Evolutionary conservation across 2,113 vertebrate genomes (phyloP), one percentile per base, ranked within the genome.

Genomic region (Vulpes vulpes): DNA sequence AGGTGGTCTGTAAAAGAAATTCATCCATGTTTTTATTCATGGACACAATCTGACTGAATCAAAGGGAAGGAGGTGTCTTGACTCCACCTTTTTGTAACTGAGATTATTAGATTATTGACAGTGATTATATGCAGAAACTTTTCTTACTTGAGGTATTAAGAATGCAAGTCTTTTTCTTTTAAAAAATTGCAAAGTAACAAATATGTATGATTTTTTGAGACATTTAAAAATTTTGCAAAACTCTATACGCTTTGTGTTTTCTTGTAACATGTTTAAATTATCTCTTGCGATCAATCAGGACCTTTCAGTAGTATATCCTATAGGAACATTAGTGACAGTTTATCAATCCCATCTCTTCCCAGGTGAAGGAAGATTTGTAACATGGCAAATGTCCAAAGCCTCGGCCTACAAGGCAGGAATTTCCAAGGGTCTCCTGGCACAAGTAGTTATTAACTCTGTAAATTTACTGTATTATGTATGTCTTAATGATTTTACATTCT

Each of bases 361-460:
- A 87, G 43, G 38, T 86, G 73, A 97, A 94, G 88, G 83, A 79
- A 94, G n/a, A 83, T 96, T 97, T 92, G 16, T 97, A 94, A 79
- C 49, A 69, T 94, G 90, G 53, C 73, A 95, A 81, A 96, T 93
- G 73, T 95, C 51, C 64, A 95, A 96, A 97, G 49, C 84, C 86
- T 96, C 3, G 0, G 78, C 86, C 82, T 91, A 59, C 27, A 85
- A 89, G 69, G 87, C 94, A 95, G 82, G 49, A 65, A 91, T 97
- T 96, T 95, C 76, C 43, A 96, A 59, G 86, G 82, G 82, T 96
- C 30, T 95, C 71, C 64, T 95, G 90, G 87, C 93, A 96, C 30
- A 92, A 94, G 60, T 95, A 89, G 64, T 97, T 87, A 53, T 51
- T 96, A 86, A 96, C 51, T 94, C 53, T 94, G 20, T 96, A 88